A percentile compares a stretch with the other conserved stretches of the same genome.
Evolutionary conservation across 2,888 invertebrate genomes (phyloP).

Genomic region (Drosophila testacea): DNA sequence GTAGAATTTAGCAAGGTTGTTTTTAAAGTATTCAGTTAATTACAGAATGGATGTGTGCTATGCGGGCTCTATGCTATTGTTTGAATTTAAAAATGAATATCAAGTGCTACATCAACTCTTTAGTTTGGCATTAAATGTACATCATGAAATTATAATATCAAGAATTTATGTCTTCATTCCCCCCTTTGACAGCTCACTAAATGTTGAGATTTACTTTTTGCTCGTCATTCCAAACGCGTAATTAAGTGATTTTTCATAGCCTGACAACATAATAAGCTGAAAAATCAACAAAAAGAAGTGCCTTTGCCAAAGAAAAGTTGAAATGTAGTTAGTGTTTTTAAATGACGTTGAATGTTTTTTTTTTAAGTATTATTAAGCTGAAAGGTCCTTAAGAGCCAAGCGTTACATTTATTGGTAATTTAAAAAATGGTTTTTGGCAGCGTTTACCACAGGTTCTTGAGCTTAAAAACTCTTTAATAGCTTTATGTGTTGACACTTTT

Average conservation of each 20-base stretch:
- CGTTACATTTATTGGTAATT: slow-evolving; percentile 31
- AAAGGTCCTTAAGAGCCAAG: slow-evolving; percentile 9
- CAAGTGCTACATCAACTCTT: slow-evolving; percentile 10
- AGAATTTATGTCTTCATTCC: background rate
- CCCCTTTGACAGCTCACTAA: slow-evolving; percentile 19
- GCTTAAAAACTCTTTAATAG: too few relatives aligned
- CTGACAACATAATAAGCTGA: slow-evolving; percentile 12
- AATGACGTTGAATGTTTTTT: slow-evolving; percentile 24
- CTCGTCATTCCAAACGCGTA: background rate
- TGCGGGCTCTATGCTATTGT: background rate
- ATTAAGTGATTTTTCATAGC: slow-evolving; percentile 34
- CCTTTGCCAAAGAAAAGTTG: background rate
- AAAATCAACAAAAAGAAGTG: slow-evolving; percentile 16
- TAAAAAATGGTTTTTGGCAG: slow-evolving; percentile 28
- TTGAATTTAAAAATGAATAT: slow-evolving; percentile 8
- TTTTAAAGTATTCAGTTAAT: slow-evolving; percentile 61
- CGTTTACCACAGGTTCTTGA: slow-evolving; percentile 5
- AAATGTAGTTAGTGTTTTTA: slow-evolving; percentile 9
- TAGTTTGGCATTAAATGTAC: slow-evolving; percentile 9
- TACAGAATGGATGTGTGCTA: slow-evolving; percentile 27
- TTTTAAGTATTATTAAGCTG: slow-evolving; percentile 38
- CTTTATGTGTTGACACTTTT: slow-evolving; percentile 1
- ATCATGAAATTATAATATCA: slow-evolving; percentile 11
- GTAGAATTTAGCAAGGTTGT: slow-evolving; percentile 48
- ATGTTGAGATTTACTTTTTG: background rate